Evolutionary conservation across 2,113 vertebrate genomes (phyloP), one percentile per base, ranked within the genome.

Genomic region (Lepisosteus oculatus): DNA sequence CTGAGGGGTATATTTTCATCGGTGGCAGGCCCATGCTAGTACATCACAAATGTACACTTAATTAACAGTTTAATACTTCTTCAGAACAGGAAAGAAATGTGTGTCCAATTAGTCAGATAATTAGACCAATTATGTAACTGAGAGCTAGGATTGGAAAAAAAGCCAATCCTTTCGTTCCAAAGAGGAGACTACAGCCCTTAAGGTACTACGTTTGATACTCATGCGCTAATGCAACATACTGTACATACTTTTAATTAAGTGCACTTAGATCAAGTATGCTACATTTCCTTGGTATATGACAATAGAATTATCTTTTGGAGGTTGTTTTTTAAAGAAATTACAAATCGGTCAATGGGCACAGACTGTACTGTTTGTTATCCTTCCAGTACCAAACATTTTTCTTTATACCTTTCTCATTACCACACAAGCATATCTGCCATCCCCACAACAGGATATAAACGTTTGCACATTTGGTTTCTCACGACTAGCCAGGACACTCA

Each of bases 281-380:
- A 43, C 61, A 41, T 55, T 61, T 41, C 55, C 17, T 17, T 61
- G 71, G 55, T 55, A 11, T 51, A 44, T 56, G 3, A 17, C 67
- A 66, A 73, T 67, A 55, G 71, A 73, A 67, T 67, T 67, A 67
- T 73, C 71, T 64, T 73, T 73, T 42, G 61, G 71, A 73, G 64
- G 47, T 73, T 73, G 66, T 55, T 67, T 64, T 59, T 67, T 56
- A 54, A 44, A n/a, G 66, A 65, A 57, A 43, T 54, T 62, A 69
- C 9, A 61, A 9, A 6, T 51, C 9, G 9, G 71, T 62, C 68
- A 68, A 76, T 76, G 55, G 65, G 41, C 61, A 69, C 3, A 54
- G 61, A 12, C 56, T 56, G 54, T 43, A 29, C 3, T 42, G 29
- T 42, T 56, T 57, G 13, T 11, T 65, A 54, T 70, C 57, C 71